A percentile compares a stretch with the other conserved stretches of the same genome.
Evolutionary conservation across 2,888 invertebrate genomes (phyloP).

Genomic region (Drosophila crucigera): DNA sequence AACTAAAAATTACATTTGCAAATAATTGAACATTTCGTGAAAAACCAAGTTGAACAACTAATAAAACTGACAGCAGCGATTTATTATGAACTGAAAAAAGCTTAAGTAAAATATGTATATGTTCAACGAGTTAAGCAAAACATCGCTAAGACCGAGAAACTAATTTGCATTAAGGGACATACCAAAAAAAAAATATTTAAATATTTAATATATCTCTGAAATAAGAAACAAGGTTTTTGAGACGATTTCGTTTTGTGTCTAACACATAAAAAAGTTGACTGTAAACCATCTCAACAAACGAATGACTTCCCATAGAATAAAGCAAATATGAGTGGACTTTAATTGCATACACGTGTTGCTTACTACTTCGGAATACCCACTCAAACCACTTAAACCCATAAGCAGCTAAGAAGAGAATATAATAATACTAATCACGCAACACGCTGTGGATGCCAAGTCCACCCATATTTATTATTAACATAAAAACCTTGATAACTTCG

Average conservation of each 20-base stretch:
- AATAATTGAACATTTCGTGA: not conserved
- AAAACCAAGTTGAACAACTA: not conserved
- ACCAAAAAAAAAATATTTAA: not conserved
- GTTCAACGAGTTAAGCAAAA: not conserved
- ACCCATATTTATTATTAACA: conserved; percentile 41
- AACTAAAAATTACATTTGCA: not conserved
- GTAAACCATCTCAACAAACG: conserved; percentile 6
- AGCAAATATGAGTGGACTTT: conserved; percentile 12
- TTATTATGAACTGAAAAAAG: not conserved
- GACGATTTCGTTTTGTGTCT: conserved; percentile 23
- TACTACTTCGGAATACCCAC: conserved; percentile 10
- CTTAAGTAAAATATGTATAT: not conserved
- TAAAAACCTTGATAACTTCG: conserved; percentile 38
- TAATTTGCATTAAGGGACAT: not conserved
- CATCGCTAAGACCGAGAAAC: not conserved
- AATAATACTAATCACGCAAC: conserved; percentile 32
- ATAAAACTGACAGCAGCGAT: conserved; percentile 1
- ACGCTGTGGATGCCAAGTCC: not conserved
- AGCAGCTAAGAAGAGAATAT: conserved; percentile 21
- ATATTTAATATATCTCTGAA: conserved; percentile 13
- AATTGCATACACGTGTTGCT: conserved; percentile 50
- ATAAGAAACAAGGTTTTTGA: conserved; percentile 5
- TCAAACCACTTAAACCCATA: conserved; percentile 19
- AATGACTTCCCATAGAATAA: conserved; percentile 26
- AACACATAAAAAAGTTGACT: conserved; percentile 14